Evolutionary conservation across 2,113 vertebrate genomes (phyloP).

Genomic region (Meles meles): DNA sequence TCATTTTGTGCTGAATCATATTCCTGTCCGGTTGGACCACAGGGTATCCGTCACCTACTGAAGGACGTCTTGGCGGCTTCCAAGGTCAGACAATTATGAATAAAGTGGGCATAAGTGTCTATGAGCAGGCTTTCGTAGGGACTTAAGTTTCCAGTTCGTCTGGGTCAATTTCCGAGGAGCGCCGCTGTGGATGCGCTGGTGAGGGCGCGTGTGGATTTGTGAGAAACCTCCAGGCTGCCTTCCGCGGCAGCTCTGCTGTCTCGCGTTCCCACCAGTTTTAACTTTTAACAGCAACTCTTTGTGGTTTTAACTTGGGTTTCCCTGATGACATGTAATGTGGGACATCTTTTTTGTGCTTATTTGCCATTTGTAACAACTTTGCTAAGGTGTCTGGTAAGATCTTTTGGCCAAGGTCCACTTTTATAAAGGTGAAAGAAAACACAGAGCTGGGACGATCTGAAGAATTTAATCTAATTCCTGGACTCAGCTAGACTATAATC

Average conservation of each 20-base stretch:
- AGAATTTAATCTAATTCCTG: not conserved
- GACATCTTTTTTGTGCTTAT: not conserved
- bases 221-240: not conserved
- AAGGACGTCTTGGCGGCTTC: not conserved
- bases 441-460: not conserved
- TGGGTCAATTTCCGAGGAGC: not conserved
- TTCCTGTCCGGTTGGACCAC: too few relatives aligned
- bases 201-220: not conserved
- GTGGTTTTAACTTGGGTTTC: not conserved
- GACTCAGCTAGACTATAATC: not conserved
- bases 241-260: fast-evolving
- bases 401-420: not conserved
- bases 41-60: not conserved
- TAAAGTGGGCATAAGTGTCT: not conserved
- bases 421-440: not conserved
- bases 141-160: not conserved
- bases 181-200: fast-evolving
- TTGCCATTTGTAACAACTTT: not conserved
- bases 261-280: too few relatives aligned
- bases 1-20: not conserved
- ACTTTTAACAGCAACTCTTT: not conserved
- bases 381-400: not conserved
- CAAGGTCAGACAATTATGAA: not conserved
- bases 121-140: not conserved
- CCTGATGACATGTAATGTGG: fast-evolving